Percentiles rank a stretch among this genome's conserved stretches.
phyloP scores from a whole-genome alignment of 2,888 invertebrate genomes.

The Caenorhabditis sp. region DNA sequence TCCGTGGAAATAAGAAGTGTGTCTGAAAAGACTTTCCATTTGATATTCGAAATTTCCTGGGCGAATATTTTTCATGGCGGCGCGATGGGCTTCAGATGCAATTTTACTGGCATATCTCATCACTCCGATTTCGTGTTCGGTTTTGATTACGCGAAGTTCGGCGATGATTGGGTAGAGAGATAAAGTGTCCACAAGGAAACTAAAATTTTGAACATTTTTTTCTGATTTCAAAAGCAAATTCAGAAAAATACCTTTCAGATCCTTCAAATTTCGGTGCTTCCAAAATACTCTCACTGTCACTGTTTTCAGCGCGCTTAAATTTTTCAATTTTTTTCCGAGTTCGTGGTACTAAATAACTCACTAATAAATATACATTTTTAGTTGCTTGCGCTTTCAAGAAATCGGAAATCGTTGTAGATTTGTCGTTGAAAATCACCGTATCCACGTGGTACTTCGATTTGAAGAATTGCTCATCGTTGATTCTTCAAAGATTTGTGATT shows the following conservation, averaged over 20 bases:
- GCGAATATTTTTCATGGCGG: slow-evolving; percentile 81
- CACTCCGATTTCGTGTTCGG: slow-evolving; percentile 80
- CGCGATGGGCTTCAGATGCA: slow-evolving; percentile 94
- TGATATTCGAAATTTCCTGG: slow-evolving; percentile 77
- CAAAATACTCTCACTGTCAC: slow-evolving; percentile 85
- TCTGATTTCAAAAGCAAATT: too few species aligned
- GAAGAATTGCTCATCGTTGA: slow-evolving; percentile 80
- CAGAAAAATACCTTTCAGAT: slow-evolving; percentile 84
- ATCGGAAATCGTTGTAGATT: slow-evolving; percentile 75
- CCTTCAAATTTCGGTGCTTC: slow-evolving; percentile 85
- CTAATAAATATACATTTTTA: slow-evolving; percentile 77
- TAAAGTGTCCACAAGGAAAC: slow-evolving; percentile 81
- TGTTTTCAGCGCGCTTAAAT: slow-evolving; percentile 82
- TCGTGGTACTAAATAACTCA: slow-evolving; percentile 76
- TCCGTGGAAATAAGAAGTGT: slow-evolving; percentile 81
- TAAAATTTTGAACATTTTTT: slow-evolving; percentile 72
- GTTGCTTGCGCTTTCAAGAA: slow-evolving; percentile 77
- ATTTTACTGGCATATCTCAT: slow-evolving; percentile 85
- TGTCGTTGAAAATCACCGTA: slow-evolving; percentile 75
- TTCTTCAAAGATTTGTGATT: slow-evolving; percentile 68
- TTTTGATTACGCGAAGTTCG: slow-evolving; percentile 79
- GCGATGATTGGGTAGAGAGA: slow-evolving; percentile 83
- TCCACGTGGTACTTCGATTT: slow-evolving; percentile 84
- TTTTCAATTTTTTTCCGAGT: slow-evolving; percentile 9
- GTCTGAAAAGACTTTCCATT: slow-evolving; percentile 78